Evolutionary conservation across 2,113 vertebrate species (phyloP).

Genomic region (Lanius collurio): DNA sequence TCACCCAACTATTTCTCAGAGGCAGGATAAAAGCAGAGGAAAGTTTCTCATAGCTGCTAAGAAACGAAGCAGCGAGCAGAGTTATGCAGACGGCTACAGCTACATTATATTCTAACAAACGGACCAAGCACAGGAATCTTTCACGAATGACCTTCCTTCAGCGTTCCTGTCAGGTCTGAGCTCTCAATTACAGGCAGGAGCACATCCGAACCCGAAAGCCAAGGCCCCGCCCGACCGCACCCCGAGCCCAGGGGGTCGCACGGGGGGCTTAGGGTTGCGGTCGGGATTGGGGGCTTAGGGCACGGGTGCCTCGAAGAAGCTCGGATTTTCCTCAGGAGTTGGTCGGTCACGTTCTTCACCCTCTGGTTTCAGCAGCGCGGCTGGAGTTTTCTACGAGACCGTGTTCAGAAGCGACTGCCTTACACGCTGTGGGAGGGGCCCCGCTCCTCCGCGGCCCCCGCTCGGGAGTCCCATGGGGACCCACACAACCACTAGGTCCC

Average conservation of each 20-base stretch:
- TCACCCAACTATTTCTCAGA: neutral
- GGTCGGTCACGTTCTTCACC: neutral
- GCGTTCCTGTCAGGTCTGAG: neutral
- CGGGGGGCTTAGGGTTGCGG: neutral
- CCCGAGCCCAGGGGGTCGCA: neutral
- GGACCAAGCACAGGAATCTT: neutral
- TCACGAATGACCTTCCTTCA: rapidly evolving
- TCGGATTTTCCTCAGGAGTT: neutral
- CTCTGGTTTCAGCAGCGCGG: neutral
- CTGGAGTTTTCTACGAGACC: neutral
- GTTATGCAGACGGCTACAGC: neutral
- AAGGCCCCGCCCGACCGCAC: neutral
- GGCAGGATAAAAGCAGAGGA: neutral
- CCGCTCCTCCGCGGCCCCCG: neutral
- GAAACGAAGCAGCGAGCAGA: neutral
- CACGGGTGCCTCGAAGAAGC: neutral
- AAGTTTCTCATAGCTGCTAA: neutral
- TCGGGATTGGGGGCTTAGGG: neutral
- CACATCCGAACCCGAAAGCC: neutral
- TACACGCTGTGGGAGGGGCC: neutral
- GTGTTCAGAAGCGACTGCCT: rapidly evolving
- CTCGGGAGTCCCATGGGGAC: neutral
- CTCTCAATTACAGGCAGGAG: neutral
- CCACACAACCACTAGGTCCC: neutral
- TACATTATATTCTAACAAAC: rapidly evolving